Conservation (phyloP, 2,888 invertebrate species). For the Acrobasis consociella region DNA sequence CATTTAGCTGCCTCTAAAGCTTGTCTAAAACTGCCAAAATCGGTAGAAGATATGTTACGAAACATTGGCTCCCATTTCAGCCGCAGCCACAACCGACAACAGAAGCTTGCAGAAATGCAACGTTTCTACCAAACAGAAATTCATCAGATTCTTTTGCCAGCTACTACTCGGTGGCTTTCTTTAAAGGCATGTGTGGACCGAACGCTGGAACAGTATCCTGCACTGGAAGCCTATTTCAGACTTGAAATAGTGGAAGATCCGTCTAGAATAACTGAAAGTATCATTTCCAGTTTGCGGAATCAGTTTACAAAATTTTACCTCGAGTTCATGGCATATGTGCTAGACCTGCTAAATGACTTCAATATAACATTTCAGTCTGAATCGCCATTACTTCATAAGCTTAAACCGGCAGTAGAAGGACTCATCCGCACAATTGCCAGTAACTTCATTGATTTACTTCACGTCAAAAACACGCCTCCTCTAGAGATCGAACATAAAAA, state of each 20-base stretch:
- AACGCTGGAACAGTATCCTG: conserved; percentile 26
- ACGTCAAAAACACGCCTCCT: conserved; percentile 25
- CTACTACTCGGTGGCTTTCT: conserved; percentile 32
- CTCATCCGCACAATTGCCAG: conserved; percentile 11
- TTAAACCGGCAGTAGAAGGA: conserved; percentile 24
- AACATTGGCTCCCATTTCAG: conserved; percentile 33
- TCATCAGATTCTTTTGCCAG: conserved; percentile 31
- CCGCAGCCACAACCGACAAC: conserved; percentile 26
- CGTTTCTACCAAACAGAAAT: too few species aligned
- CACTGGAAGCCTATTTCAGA: conserved; percentile 25
- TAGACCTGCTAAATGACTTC: conserved; percentile 25
- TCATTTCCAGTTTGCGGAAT: conserved; percentile 22
- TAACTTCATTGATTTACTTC: conserved; percentile 24
- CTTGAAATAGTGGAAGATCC: conserved; percentile 28
- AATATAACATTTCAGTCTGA: conserved; percentile 9
- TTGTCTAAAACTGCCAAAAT: conserved; percentile 41
- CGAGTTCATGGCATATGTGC: conserved; percentile 30
- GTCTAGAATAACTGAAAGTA: conserved; percentile 23
- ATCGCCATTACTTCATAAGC: conserved; percentile 14
- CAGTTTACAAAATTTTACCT: conserved; percentile 30
- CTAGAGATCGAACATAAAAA: conserved; percentile 26
- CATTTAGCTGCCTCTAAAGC: conserved; percentile 43
- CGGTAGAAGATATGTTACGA: conserved; percentile 42
- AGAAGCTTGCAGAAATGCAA: neutral
- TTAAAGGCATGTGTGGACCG: conserved; percentile 27